Evolutionary conservation across 2,888 invertebrate species (phyloP).

Genomic region (Mechanitis mazaeus): DNA sequence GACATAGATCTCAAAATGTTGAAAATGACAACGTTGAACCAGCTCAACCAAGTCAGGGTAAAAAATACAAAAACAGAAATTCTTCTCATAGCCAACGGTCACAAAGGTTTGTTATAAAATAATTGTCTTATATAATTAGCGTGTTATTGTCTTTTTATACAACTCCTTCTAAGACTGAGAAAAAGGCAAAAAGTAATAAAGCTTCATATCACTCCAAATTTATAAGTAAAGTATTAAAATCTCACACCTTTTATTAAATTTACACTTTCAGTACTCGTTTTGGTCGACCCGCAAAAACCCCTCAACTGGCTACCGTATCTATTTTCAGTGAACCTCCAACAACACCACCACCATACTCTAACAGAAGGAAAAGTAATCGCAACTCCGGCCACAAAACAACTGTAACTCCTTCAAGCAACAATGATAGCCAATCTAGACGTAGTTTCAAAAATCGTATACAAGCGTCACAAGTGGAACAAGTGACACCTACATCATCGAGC

Average conservation of each 20-base stretch:
- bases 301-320: conserved; percentile 80
- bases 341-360: conserved; percentile 66
- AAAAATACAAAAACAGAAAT: conserved; percentile 69
- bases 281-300: conserved; percentile 68
- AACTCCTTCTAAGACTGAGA: neutral
- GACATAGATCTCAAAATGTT: conserved; percentile 62
- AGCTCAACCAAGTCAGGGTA: conserved; percentile 50
- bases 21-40: conserved; percentile 58
- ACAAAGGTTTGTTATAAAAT: conserved; percentile 52
- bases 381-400: conserved; percentile 64
- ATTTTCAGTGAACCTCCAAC: conserved; percentile 79
- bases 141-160: conserved; percentile 6
- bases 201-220: neutral
- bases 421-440: conserved; percentile 70
- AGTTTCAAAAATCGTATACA: conserved; percentile 83
- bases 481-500: conserved; percentile 74
- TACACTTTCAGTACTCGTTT: conserved; percentile 64
- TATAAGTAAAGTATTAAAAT: neutral
- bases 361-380: conserved; percentile 71
- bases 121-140: neutral
- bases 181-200: too few relatives aligned
- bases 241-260: conserved; percentile 13
- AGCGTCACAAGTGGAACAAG: conserved; percentile 74
- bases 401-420: conserved; percentile 60
- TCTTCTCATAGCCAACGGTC: conserved; percentile 54